Evolutionary conservation across 2,888 invertebrate genomes (phyloP), one percentile per base, ranked within the genome.

Genomic region (Entomobrya multifasciata): DNA sequence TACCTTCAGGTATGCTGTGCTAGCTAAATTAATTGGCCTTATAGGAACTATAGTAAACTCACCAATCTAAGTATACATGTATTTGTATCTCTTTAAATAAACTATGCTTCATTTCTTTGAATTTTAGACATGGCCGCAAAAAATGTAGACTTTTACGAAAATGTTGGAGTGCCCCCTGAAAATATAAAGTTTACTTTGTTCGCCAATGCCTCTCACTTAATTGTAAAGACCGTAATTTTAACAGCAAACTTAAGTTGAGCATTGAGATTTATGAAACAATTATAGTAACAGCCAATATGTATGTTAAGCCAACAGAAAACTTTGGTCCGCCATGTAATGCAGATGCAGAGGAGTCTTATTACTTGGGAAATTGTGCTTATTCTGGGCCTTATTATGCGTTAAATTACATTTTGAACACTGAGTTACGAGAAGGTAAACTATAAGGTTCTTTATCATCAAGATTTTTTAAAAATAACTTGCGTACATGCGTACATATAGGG

Each of bases 331-430:
- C 74, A 13, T 90, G 90, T 67, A 67, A 84, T 13, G 27, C 78
- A 77, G 89, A 90, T 72, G 90, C 89, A 11, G 74, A 49, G 0
- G 6, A 88, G n/a, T 87, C 88, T 22, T 60, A 76, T 6, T 90
- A 90, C 74, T 49, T 90, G 0, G 90, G 90, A 25, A 88, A 89
- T 44, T 90, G 90, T 55, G 78, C 85, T 65, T 90, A 89, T 47
- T 76, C 87, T 5, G 90, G 90, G 57, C 84, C 88, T 25, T 87
- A 78, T 65, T 70, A 88, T 15, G 78, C 86, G 17, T 74, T 90
- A 8, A 74, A 57, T 25, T 90, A 86, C 67, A 82, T 90, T 8
- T 52, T 90, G 10, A 78, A 78, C 15, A n/a, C n/a, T n/a, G n/a
- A n/a, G n/a, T n/a, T n/a, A n/a, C 83, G 82, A 22, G 57, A 79